Base-by-base conservation (phyloP, 2,888 invertebrate species). In the Eilema caniola region DNA sequence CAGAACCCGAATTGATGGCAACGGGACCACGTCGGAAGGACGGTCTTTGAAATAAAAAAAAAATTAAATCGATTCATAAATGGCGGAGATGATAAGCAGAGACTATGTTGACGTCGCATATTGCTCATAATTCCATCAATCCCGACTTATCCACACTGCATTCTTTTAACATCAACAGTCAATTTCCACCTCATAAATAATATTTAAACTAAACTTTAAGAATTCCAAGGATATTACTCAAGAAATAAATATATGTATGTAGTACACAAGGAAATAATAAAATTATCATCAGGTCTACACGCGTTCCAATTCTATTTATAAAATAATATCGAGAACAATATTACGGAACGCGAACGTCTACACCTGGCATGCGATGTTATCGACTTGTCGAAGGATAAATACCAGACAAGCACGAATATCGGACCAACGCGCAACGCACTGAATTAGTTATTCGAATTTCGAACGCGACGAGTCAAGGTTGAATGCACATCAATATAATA, bases 391-490 rank as follows among this genome's bases (percentile, higher is more conserved):
- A n/a, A 47, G 33, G 57, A 62, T 66, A 69, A 70, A 71, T 62
- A 62, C 41, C 31, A 56, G 16, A 7, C 62, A 57, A 25, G 47
- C 69, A 66, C 69, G 66, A 73, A 62, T 67, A 65, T 60, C 72
- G 67, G 61, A 31, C 31, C 61, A 33, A 61, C 16, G 20, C 66
- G 70, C 72, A 69, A 75, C 71, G 65, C 63, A 66, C 67, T 80
- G 72, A 80, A 78, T 67, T 12, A 37, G 12, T 37, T 37, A 76
- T 76, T 81, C 64, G 33, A 72, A 76, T 70, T 73, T 77, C 53
- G 53, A 74, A 77, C 73, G 62, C 70, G 72, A 72, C 68, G 69
- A 77, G 79, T 77, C 83, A 83, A 82, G 81, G 82, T 70, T 71
- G 64, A 76, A 66, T 71, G 72, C 73, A 71, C 73, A 61, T 79